phyloP scores from a whole-genome alignment of 1,140 invertebrate genomes.

The Procambarus virginalis region DNA sequence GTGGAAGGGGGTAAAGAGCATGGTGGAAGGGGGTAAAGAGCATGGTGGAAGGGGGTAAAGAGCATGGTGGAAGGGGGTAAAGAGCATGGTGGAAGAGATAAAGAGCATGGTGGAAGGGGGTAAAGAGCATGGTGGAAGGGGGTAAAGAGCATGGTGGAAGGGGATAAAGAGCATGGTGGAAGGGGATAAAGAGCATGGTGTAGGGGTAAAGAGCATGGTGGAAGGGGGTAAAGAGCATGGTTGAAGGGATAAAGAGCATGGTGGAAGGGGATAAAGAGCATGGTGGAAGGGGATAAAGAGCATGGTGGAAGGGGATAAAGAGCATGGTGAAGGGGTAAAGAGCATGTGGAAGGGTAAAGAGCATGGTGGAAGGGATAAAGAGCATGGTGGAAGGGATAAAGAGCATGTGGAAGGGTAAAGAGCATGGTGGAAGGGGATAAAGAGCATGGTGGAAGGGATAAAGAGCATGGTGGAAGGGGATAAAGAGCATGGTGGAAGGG shows the following conservation, averaged over 20 bases:
- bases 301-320: background rate
- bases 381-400: background rate
- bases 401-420: background rate
- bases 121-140: background rate
- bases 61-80: background rate
- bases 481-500: too few relatives aligned
- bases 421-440: background rate
- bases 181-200: background rate
- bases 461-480: background rate
- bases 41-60: background rate
- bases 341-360: background rate
- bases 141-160: background rate
- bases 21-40: background rate
- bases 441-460: background rate
- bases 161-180: background rate
- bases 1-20: background rate
- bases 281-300: background rate
- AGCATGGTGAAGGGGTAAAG: background rate
- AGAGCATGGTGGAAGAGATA: background rate
- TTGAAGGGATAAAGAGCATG: background rate
- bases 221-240: background rate
- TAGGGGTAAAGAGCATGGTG: background rate
- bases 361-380: background rate
- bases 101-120: background rate
- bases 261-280: background rate